Evolutionary conservation across 92 coral and sea anemone species (phyloP).

Genomic region (Zoanthus gigantus): DNA sequence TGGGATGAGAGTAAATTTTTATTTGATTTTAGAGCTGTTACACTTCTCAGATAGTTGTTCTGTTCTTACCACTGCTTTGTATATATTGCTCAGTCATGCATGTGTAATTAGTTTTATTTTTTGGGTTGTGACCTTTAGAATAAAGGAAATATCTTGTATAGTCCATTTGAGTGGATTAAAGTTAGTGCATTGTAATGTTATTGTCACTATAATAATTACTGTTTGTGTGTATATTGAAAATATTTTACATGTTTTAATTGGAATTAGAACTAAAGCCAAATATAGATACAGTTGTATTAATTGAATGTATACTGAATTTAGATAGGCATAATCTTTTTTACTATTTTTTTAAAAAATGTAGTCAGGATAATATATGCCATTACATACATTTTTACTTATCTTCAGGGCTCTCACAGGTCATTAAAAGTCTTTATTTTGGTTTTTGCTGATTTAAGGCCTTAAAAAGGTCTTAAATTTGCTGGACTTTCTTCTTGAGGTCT

Average conservation of each 20-base stretch:
- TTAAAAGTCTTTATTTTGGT: too few relatives aligned
- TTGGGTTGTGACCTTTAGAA: neutral
- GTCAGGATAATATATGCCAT: too few relatives aligned
- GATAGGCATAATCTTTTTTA: too few relatives aligned
- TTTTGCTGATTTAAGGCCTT: too few relatives aligned
- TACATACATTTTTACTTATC: too few relatives aligned
- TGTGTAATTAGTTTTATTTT: constrained; percentile 12
- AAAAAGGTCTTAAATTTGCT: too few relatives aligned
- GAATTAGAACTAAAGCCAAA: neutral
- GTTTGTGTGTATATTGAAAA: neutral
- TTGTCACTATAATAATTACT: neutral
- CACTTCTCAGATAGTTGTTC: neutral
- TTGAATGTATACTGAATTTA: too few relatives aligned
- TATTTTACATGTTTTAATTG: neutral
- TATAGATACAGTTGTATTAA: neutral
- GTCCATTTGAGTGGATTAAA: constrained; percentile 37
- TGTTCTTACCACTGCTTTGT: neutral
- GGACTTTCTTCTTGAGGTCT: too few relatives aligned
- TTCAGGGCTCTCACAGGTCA: too few relatives aligned
- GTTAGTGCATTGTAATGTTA: neutral
- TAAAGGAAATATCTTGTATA: constrained; percentile 8
- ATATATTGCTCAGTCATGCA: constrained; percentile 3
- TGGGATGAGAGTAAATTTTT: neutral
- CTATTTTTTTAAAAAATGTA: too few relatives aligned
- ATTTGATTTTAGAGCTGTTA: neutral